Conservation (phyloP, 2,888 invertebrate genomes). For the Agrilus biguttatus region DNA sequence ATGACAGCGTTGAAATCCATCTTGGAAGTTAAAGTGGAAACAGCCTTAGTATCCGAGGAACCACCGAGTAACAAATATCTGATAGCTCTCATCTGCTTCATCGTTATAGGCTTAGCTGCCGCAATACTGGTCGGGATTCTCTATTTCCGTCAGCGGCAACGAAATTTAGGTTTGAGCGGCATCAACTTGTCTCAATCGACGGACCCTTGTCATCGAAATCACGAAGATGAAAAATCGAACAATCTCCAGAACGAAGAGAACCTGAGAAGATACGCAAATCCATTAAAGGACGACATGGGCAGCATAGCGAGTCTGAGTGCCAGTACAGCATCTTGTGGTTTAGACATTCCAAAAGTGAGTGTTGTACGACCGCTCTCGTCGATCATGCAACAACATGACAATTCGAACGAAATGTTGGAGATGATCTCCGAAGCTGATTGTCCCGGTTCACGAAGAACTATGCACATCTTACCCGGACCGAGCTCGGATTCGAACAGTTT, state of each 20-base stretch:
- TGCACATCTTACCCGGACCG: slow-evolving; percentile 32
- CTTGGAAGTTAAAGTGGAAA: slow-evolving; percentile 63
- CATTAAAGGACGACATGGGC: slow-evolving; percentile 36
- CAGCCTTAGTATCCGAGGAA: slow-evolving; percentile 44
- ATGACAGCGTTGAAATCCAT: slow-evolving; percentile 54
- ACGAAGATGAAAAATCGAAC: slow-evolving; percentile 80
- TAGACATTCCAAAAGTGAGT: slow-evolving; percentile 32
- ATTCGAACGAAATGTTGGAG: slow-evolving; percentile 45
- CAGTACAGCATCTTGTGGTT: slow-evolving; percentile 15
- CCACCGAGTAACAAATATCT: slow-evolving; percentile 36
- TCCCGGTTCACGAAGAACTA: slow-evolving; percentile 30
- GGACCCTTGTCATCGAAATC: slow-evolving; percentile 47
- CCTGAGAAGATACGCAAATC: slow-evolving; percentile 40
- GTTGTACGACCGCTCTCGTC: slow-evolving; percentile 30
- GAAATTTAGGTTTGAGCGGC: slow-evolving; percentile 36
- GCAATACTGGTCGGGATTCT: slow-evolving; percentile 33
- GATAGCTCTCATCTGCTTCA: slow-evolving; percentile 32
- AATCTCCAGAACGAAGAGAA: slow-evolving; percentile 86
- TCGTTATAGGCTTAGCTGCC: slow-evolving; percentile 27
- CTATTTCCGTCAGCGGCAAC: slow-evolving; percentile 41
- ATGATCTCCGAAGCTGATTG: slow-evolving; percentile 43
- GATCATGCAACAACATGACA: slow-evolving; percentile 28
- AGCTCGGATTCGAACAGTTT: slow-evolving; percentile 23
- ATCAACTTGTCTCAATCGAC: slow-evolving; percentile 38
- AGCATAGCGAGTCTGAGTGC: slow-evolving; percentile 33